A percentile compares a stretch with the other conserved stretches of the same genome.
phyloP scores from a whole-genome alignment of 1,140 invertebrate genomes.

The Philopotamus ludificatus region DNA sequence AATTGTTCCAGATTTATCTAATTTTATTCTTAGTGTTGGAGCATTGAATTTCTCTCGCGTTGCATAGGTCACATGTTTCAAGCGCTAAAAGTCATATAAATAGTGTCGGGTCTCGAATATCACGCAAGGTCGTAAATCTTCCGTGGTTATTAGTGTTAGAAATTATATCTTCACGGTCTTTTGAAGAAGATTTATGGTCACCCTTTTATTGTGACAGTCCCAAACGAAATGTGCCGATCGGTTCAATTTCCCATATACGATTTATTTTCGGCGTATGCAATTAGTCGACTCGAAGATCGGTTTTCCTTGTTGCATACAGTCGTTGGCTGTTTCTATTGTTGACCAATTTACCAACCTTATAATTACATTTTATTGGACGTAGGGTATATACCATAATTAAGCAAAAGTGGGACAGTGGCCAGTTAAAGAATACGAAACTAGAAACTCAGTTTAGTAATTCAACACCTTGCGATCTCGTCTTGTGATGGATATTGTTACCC shows the following conservation, averaged over 20 bases:
- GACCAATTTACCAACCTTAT: too few species aligned
- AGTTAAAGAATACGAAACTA: not conserved
- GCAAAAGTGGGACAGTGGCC: not conserved
- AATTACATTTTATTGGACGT: too few species aligned
- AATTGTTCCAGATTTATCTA: too few species aligned
- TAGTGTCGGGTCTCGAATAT: conserved; percentile 3
- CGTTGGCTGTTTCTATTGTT: too few species aligned
- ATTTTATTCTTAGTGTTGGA: too few species aligned
- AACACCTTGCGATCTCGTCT: not conserved
- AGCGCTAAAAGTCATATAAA: not conserved
- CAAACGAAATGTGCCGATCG: not conserved
- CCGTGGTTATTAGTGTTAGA: conserved; percentile 1
- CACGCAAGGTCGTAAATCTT: conserved; percentile 5
- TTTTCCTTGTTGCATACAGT: too few species aligned
- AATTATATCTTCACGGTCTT: not conserved
- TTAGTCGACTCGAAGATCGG: too few species aligned
- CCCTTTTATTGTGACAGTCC: conserved; percentile 1
- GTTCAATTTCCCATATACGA: not conserved
- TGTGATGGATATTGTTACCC: too few species aligned
- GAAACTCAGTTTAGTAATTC: not conserved
- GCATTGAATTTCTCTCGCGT: too few species aligned
- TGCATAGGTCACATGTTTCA: too few species aligned
- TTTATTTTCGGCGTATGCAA: not conserved
- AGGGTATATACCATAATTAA: not conserved
- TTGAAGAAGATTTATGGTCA: conserved; percentile 2